Conservation (phyloP, 2,113 vertebrate genomes). For the Barbus barbus region DNA sequence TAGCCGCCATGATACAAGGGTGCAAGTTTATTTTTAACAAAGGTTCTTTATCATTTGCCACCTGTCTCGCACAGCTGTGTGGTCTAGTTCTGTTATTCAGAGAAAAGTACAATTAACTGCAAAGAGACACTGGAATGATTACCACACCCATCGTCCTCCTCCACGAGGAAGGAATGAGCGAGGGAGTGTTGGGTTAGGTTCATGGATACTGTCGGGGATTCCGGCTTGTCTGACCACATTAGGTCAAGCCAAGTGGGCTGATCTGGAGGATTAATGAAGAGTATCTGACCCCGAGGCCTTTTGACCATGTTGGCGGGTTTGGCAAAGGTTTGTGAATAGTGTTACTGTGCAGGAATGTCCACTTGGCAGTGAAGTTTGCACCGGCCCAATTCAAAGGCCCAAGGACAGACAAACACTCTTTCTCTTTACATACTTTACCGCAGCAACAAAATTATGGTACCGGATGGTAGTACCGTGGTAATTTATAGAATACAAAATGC, state of each 20-base stretch:
- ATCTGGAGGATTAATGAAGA: conserved; percentile 35
- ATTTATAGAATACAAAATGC: not conserved
- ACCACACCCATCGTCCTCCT: conserved; percentile 47
- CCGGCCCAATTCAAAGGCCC: conserved; percentile 10
- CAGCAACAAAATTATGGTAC: not conserved
- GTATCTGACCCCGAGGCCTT: conserved; percentile 33
- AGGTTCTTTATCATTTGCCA: not conserved
- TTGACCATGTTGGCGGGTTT: conserved; percentile 31
- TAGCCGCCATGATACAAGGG: not conserved
- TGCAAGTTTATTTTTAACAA: not conserved
- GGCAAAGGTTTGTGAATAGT: conserved; percentile 56
- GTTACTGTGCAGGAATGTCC: conserved; percentile 65
- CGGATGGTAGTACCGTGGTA: not conserved
- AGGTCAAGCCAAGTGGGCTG: conserved; percentile 23
- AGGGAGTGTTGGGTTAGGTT: conserved; percentile 18
- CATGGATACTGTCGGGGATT: conserved; percentile 14
- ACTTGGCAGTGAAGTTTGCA: conserved; percentile 58
- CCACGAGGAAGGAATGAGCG: conserved; percentile 4
- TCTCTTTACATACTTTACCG: not conserved
- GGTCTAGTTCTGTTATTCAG: conserved; percentile 13
- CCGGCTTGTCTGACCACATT: conserved; percentile 29
- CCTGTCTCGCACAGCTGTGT: conserved; percentile 1
- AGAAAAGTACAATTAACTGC: conserved; percentile 7
- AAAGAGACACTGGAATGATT: conserved; percentile 39
- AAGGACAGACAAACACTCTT: conserved; percentile 47